Base-by-base conservation (phyloP, 2,888 invertebrate genomes). In the Athrips mouffetella region DNA sequence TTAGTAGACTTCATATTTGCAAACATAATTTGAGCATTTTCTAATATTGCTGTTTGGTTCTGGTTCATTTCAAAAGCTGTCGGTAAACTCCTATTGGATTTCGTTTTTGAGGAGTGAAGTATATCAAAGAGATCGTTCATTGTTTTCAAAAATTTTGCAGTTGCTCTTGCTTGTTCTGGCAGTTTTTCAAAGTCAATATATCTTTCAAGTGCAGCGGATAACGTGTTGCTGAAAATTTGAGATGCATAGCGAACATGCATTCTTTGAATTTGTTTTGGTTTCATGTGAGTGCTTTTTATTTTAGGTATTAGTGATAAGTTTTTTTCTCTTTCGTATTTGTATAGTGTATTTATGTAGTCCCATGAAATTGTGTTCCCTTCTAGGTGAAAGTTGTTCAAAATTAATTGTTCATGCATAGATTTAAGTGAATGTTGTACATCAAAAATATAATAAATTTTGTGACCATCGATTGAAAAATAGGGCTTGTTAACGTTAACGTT, bases 371-470 rank as follows among this genome's bases (percentile, higher is more conserved):
- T 13, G 6, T 41, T n/a, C 3, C 15, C 41, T 3, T 41, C n/a
- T 1, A 7, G 8, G 2, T 27, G 15, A 41, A 41, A 41, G 15
- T 41, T 8, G 10, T n/a, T 41, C 1, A 27, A 10, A 3, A 41
- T 13, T 1, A 41, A 10, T 6, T 41, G 7, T 10, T 41, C 27
- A 15, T 27, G 25, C 1, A 15, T n/a, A 27, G 44, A 45, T 33
- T 48, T 53, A 0, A 50, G 0, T 18, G 50, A 6, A 18, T 53
- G 48, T 8, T 50, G 53, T 1, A 53, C 50, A 23, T 53, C 50
- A 27, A 53, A 47, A 11, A 50, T 39, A 20, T 47, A 47, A 8
- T 25, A 50, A 6, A 50, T 37, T 18, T 50, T 47, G 1, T 8
- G 11, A 1, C 13, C 42, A 18, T 42, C 11, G 0, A 23, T 3